Evolutionary conservation across 2,888 invertebrate species (phyloP).

Genomic region (Anodontia alba): DNA sequence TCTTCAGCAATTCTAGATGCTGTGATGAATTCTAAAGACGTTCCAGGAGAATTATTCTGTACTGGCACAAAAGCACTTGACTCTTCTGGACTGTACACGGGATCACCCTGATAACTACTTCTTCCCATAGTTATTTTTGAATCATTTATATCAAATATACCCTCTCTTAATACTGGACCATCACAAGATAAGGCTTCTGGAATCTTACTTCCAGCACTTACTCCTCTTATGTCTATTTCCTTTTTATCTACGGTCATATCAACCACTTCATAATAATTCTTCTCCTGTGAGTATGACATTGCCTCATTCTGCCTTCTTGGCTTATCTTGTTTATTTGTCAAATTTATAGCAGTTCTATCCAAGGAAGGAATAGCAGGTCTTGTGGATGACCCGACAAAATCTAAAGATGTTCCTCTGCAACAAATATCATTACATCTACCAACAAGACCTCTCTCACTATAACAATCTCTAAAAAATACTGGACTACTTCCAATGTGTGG

Average conservation of each 20-base stretch:
- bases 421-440: conserved; percentile 5
- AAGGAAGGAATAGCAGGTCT: background rate
- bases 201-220: background rate
- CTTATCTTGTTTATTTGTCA: background rate
- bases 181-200: background rate
- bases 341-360: background rate
- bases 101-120: background rate
- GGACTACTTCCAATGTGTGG: background rate
- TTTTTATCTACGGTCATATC: background rate
- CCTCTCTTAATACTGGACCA: too few relatives aligned
- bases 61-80: background rate
- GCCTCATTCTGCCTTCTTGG: background rate
- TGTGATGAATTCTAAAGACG: background rate
- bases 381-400: background rate
- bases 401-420: background rate
- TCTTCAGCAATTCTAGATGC: background rate
- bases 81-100: background rate
- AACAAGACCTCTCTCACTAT: background rate
- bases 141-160: too few relatives aligned
- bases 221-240: background rate
- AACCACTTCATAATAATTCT: background rate
- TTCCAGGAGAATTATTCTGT: background rate
- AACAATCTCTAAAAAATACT: background rate
- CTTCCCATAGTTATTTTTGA: background rate
- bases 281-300: background rate